Percentiles rank a stretch among this genome's conserved stretches.
These are phyloP conservation scores for Charanyca ferruginea DNA, from an alignment of 2,888 invertebrate species.

Conservation along the genomic window DNA sequence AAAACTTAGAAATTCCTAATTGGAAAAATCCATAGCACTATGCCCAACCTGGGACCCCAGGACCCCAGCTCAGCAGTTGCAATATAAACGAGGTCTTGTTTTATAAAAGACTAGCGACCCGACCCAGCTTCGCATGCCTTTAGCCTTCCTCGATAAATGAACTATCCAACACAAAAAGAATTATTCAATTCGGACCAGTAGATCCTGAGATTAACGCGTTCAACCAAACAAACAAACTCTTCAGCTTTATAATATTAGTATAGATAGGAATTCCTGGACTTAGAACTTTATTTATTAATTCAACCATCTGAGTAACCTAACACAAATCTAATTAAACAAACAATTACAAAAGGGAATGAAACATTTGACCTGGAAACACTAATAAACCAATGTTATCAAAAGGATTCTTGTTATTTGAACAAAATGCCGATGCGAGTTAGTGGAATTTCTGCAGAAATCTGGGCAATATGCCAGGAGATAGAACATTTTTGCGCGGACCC, in stretches of 20 bases:
- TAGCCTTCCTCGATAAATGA: too few species aligned
- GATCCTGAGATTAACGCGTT: too few species aligned
- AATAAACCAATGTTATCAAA: slow-evolving; percentile 37
- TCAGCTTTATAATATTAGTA: too few species aligned
- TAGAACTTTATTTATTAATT: slow-evolving; percentile 11
- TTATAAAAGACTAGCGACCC: too few species aligned
- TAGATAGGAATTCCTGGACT: neutral
- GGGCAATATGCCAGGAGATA: slow-evolving; percentile 57
- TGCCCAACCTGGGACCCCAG: too few species aligned
- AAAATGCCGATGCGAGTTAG: slow-evolving; percentile 51
- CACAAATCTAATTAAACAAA: slow-evolving; percentile 30
- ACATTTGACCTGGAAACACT: slow-evolving; percentile 27
- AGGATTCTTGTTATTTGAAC: slow-evolving; percentile 48
- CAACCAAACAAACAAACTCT: too few species aligned
- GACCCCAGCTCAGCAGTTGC: too few species aligned
- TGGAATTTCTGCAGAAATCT: slow-evolving; percentile 44
- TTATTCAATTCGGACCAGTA: too few species aligned
- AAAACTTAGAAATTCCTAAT: too few species aligned
- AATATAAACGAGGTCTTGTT: too few species aligned
- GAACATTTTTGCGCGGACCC: slow-evolving; percentile 42
- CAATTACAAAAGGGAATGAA: slow-evolving; percentile 36
- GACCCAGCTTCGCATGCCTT: too few species aligned
- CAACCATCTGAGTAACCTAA: neutral
- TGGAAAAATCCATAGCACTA: too few species aligned
- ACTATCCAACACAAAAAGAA: neutral